Percentiles rank a stretch among this genome's conserved stretches.
These are phyloP conservation scores for Phylloscopus collybita DNA, from an alignment of 2,797 vertebrate genomes.

Conservation along the genomic window DNA sequence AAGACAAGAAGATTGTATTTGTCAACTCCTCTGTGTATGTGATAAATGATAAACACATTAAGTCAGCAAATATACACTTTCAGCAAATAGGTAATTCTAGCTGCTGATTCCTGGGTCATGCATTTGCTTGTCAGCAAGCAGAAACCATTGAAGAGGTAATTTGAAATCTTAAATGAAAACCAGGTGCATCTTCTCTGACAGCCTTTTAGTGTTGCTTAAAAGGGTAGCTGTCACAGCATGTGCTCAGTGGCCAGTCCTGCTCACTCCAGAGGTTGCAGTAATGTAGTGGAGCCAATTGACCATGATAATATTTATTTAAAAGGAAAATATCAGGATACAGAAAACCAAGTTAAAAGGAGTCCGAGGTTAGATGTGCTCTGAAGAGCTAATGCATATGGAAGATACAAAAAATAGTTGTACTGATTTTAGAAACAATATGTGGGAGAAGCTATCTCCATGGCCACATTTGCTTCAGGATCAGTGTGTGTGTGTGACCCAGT, in stretches of 20 bases:
- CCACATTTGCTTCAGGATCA: neutral
- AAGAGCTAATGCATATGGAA: neutral
- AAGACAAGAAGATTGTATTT: conserved; percentile 30
- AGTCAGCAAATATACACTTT: conserved; percentile 13
- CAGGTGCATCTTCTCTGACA: conserved; percentile 3
- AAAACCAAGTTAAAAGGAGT: neutral
- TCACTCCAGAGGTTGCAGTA: neutral
- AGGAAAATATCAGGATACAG: neutral
- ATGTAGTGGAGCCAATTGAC: neutral
- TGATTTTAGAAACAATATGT: neutral
- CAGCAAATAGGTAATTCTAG: neutral
- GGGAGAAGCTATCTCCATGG: neutral
- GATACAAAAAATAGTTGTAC: neutral
- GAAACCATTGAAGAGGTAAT: neutral
- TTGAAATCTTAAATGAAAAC: conserved; percentile 24
- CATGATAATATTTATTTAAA: neutral
- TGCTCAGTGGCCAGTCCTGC: neutral
- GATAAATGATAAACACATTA: conserved; percentile 10
- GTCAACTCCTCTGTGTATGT: conserved; percentile 7
- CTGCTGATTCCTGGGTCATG: conserved; percentile 3
- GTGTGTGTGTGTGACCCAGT: neutral
- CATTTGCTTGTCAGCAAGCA: conserved; percentile 41
- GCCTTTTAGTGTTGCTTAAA: neutral
- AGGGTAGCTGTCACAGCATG: neutral
- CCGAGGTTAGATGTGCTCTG: neutral